Conservation (phyloP, 2,113 vertebrate genomes). For the Paralichthys olivaceus region DNA sequence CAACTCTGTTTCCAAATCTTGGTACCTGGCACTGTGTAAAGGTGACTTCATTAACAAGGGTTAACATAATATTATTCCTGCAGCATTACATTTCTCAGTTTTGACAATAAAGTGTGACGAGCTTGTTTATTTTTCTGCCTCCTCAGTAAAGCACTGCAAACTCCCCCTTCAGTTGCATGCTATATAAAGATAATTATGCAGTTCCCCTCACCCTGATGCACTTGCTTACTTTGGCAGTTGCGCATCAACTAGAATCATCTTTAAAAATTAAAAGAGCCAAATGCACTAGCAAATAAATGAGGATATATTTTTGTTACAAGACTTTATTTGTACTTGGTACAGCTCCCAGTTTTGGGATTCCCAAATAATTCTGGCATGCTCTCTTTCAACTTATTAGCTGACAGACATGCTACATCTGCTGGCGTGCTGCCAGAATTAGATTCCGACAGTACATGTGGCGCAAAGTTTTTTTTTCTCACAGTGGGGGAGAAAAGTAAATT, state of each 20-base stretch:
- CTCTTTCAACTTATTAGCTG: slow-evolving; percentile 51
- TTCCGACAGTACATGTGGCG: background rate
- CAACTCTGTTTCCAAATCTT: slow-evolving; percentile 4
- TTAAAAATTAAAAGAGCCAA: slow-evolving; percentile 43
- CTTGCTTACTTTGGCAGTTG: slow-evolving; percentile 25
- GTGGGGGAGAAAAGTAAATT: slow-evolving; percentile 1
- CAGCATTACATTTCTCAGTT: slow-evolving; percentile 13
- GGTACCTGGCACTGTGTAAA: background rate
- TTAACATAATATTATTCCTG: slow-evolving; percentile 3
- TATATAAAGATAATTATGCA: slow-evolving; percentile 39
- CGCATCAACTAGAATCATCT: slow-evolving; percentile 33
- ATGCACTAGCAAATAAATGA: slow-evolving; percentile 17
- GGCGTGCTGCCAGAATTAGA: slow-evolving; percentile 40
- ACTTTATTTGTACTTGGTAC: slow-evolving; percentile 32
- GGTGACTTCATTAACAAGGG: background rate
- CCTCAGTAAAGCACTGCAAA: slow-evolving; percentile 5
- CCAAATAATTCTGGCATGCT: slow-evolving; percentile 39
- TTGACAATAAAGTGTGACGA: slow-evolving; percentile 9
- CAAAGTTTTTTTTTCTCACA: slow-evolving; percentile 17
- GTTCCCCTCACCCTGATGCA: slow-evolving; percentile 19
- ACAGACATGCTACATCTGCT: slow-evolving; percentile 42
- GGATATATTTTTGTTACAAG: slow-evolving; percentile 21
- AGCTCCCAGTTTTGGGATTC: slow-evolving; percentile 42
- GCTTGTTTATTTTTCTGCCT: slow-evolving; percentile 4
- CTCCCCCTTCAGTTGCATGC: slow-evolving; percentile 11